These are phyloP conservation scores for Latrodectus geometricus DNA, from an alignment of 1,140 invertebrate genomes.

Conservation along the genomic window DNA sequence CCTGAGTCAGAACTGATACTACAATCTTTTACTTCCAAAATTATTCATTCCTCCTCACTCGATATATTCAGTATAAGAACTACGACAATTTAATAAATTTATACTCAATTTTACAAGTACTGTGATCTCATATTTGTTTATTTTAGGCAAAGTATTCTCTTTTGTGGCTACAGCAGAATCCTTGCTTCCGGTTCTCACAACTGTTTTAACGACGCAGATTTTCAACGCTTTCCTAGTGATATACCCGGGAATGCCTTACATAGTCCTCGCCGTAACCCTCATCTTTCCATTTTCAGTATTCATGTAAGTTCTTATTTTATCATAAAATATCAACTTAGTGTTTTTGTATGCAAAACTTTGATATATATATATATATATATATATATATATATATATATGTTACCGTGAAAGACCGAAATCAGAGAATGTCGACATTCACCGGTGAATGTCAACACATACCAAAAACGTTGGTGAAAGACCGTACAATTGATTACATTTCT, in stretches of 20 bases:
- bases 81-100: not conserved
- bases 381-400: too few species aligned
- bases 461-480: too few species aligned
- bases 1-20: too few species aligned
- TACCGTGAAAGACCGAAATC: too few species aligned
- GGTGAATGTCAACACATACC: too few species aligned
- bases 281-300: conserved; percentile 36
- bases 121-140: not conserved
- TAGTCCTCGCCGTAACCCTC: conserved; percentile 9
- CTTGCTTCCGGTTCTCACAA: conserved; percentile 21
- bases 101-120: not conserved
- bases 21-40: too few species aligned
- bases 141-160: conserved; percentile 51
- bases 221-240: conserved; percentile 34
- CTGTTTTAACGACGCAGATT: conserved; percentile 22
- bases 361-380: too few species aligned
- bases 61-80: not conserved
- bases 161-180: conserved; percentile 46
- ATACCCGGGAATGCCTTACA: conserved; percentile 37
- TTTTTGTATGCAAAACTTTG: too few species aligned
- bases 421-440: too few species aligned
- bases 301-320: conserved; percentile 17
- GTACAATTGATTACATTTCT: too few species aligned
- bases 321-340: too few species aligned
- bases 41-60: too few species aligned